Base-by-base conservation (phyloP, 2,797 vertebrate genomes). In the Ctenopoma kingsleyae region DNA sequence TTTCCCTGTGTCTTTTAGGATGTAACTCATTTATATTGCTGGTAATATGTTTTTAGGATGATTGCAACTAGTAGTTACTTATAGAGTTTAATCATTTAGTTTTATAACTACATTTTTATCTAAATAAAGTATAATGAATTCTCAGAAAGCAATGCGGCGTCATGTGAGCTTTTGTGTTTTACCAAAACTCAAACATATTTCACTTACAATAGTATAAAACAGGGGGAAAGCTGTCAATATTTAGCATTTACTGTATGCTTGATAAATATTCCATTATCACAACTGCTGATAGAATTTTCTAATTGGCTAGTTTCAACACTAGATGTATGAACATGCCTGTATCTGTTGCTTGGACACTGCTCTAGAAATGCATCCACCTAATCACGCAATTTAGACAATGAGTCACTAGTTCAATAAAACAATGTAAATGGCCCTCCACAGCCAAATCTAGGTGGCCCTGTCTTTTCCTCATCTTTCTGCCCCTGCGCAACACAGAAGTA, bases 401-500 rank as follows among this genome's bases (percentile, higher is more conserved):
- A 66, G 46, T n/a, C 74, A 60, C 49, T 53, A 47, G 41, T 83
- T 70, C 62, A 86, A 81, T 86, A 82, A 85, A 86, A 84, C 68
- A 81, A 70, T 84, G 73, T 27, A 48, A 71, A 74, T 81, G 78
- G 84, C 78, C 80, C 74, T 79, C 46, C 25, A 22, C 58, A 67
- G 69, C 67, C 55, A 57, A 48, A 40, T 85, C 51, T 62, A 54
- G 68, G 74, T 82, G 74, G 72, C 55, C 59, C 60, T 74, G 78
- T 87, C 81, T 85, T 71, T 82, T 70, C 27, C 77, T 79, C 72
- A 65, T 86, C 71, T 74, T 55, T 78, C 84, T 80, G 65, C 68
- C 67, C 43, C 67, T 85, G 89, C 87, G 81, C 79, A 79, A 81
- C 64, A 86, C 81, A 87, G 85, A 89, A 74, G 76, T 87, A 82